Evolutionary conservation across 2,797 vertebrate genomes (phyloP).

Genomic region (Petrocephalus sullivani): DNA sequence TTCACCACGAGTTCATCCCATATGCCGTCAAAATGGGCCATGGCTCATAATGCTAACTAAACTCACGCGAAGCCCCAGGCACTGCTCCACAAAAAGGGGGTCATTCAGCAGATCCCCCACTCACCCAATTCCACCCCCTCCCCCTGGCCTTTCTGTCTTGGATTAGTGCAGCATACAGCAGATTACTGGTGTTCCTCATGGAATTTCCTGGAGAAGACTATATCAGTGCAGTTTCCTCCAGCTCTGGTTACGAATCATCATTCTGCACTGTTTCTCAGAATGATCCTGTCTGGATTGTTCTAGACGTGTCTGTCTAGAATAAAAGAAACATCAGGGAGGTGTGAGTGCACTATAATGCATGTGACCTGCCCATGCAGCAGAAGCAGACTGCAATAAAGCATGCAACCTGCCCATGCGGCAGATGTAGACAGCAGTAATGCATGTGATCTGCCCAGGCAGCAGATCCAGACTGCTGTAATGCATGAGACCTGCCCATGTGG

Average conservation of each 20-base stretch:
- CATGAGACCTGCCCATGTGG: constrained; percentile 60
- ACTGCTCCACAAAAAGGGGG: neutral
- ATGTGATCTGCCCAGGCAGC: constrained; percentile 33
- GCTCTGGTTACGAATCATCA: neutral
- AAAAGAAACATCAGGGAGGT: constrained; percentile 66
- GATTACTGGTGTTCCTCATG: neutral
- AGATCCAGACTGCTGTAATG: constrained; percentile 27
- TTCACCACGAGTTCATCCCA: neutral
- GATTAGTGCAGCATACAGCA: neutral
- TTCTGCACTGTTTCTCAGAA: neutral
- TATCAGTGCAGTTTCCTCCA: neutral
- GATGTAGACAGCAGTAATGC: constrained; percentile 63
- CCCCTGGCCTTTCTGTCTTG: neutral
- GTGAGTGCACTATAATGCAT: constrained; percentile 60
- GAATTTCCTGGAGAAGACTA: neutral
- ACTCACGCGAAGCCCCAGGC: neutral
- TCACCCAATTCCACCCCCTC: neutral
- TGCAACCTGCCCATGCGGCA: constrained; percentile 62
- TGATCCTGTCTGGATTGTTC: neutral
- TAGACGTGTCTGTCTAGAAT: neutral
- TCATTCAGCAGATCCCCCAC: neutral
- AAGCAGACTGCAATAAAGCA: constrained; percentile 36
- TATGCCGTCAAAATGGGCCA: neutral
- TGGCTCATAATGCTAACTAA: neutral
- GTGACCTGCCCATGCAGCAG: constrained; percentile 29